Evolutionary conservation across 2,113 vertebrate genomes (phyloP).

Genomic region (Notiomystis cincta): DNA sequence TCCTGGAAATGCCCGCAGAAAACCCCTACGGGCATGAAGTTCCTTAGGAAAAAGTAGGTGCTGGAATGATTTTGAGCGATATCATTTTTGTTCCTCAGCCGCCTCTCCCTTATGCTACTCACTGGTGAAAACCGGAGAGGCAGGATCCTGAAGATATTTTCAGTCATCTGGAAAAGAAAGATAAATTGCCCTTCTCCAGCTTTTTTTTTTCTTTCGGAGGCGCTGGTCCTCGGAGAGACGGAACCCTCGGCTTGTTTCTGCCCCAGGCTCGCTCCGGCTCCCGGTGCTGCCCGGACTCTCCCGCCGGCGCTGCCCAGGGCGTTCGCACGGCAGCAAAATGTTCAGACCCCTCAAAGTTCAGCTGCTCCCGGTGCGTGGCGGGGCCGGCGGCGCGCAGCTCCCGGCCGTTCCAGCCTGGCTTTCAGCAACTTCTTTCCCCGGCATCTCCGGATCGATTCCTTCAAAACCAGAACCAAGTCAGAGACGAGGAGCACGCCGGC

Average conservation of each 20-base stretch:
- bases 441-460: neutral
- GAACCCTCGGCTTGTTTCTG: neutral
- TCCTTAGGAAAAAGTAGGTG: constrained; percentile 28
- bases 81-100: constrained; percentile 6
- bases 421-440: neutral
- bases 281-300: neutral
- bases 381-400: neutral
- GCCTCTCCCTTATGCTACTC: neutral
- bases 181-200: neutral
- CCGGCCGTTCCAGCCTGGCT: neutral
- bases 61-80: neutral
- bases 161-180: constrained; percentile 55
- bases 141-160: neutral
- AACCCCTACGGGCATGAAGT: neutral
- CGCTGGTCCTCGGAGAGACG: neutral
- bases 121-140: neutral
- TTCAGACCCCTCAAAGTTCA: constrained; percentile 30
- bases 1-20: neutral
- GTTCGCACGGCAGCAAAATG: neutral
- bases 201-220: neutral
- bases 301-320: neutral
- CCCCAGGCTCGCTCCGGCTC: rapidly evolving
- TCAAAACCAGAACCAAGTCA: neutral
- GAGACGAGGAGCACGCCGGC: neutral
- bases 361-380: neutral